Base-by-base conservation (phyloP, 2,797 vertebrate species). In the Enteromius argenteus region DNA sequence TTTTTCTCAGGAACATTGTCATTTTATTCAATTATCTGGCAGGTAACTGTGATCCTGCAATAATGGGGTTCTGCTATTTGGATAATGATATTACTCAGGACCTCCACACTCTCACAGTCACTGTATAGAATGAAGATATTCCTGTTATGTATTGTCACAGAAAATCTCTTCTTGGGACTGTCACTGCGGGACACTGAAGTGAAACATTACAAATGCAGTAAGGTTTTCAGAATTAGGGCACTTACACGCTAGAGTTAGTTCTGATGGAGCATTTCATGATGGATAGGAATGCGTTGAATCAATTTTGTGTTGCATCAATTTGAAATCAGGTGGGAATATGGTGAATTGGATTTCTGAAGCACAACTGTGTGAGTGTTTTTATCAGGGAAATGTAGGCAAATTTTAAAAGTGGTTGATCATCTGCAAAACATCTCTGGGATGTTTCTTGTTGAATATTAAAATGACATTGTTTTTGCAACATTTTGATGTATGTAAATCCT, bases 11-110 rank as follows among this genome's bases (percentile, higher is more conserved):
- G 51, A 66, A 39, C 15, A 6, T 56, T 67, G 80, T 21, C 1
- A 14, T 67, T 66, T 51, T 75, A 82, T 74, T 82, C 10, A 66
- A 39, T 82, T 64, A 74, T 82, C 44, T 71, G 17, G 17, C 23
- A 17, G 37, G 9, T 42, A 69, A 23, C 10, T 15, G 35, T 42
- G 67, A 53, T 71, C 23, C 67, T 71, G 23, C 51, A 44, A 32
- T 69, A 68, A 80, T 56, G 76, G 13, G 8, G 32, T 69, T 80
- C 5, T 74, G 42, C 56, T 66, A 44, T 7, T 35, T 51, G 5
- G 60, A 30, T 79, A 17, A 71, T 71, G 21, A 15, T 74, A n/a
- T 53, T 74, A 75, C 74, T 27, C 19, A 49, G 1, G 14, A 82
- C 14, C 21, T 74, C 21, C 6, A 71, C n/a, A 5, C 32, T 21